Evolutionary conservation across 2,113 vertebrate species (phyloP).

Genomic region (Gymnocephalus cernua): DNA sequence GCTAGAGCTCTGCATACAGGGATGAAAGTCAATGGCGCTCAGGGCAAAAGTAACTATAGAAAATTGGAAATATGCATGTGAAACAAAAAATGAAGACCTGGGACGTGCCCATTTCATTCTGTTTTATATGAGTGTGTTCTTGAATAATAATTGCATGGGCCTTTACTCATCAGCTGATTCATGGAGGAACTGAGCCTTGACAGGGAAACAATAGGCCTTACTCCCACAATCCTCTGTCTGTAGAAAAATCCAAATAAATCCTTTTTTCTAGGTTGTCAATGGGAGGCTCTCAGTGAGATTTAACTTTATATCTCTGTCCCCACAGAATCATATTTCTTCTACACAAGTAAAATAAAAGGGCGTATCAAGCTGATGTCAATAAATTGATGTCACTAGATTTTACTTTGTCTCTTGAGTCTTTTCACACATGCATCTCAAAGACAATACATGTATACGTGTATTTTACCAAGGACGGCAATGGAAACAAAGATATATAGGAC

Average conservation of each 20-base stretch:
- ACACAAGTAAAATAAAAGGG: background rate
- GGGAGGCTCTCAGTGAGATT: background rate
- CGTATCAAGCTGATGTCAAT: background rate
- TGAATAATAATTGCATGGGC: slow-evolving; percentile 5
- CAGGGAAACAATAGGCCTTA: background rate
- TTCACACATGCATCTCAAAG: background rate
- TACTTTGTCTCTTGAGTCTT: slow-evolving; percentile 2
- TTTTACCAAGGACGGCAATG: background rate
- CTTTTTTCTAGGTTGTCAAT: background rate
- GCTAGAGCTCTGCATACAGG: background rate
- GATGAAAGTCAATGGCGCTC: background rate
- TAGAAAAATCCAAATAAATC: background rate
- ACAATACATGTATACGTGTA: background rate
- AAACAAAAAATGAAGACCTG: slow-evolving; percentile 1
- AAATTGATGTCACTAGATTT: background rate
- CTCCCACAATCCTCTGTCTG: slow-evolving; percentile 1
- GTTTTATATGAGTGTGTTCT: background rate
- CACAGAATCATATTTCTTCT: background rate
- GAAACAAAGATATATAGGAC: background rate
- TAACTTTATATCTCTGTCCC: background rate
- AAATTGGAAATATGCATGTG: background rate
- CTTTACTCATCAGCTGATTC: slow-evolving; percentile 19
- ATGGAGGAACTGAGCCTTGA: slow-evolving; percentile 5
- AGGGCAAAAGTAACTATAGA: background rate
- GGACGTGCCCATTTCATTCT: background rate